These are phyloP conservation scores for Acrobasis consociella DNA, from an alignment of 2,888 invertebrate genomes.

Conservation along the genomic window DNA sequence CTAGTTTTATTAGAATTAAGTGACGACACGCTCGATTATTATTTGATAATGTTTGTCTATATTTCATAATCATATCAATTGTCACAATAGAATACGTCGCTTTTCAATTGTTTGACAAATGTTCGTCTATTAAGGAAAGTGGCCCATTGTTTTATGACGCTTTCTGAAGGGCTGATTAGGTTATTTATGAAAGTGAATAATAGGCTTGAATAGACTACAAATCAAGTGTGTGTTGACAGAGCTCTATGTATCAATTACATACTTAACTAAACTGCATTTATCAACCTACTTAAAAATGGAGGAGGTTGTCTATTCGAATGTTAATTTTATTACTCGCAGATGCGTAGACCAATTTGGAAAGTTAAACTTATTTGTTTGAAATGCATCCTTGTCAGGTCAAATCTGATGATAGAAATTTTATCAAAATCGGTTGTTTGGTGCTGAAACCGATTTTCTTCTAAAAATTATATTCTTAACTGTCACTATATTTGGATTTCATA, in stretches of 20 bases:
- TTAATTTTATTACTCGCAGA: no score
- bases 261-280: no score
- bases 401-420: no score
- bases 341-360: no score
- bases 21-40: slow-evolving; percentile 36
- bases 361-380: no score
- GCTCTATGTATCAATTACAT: neutral
- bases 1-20: slow-evolving; percentile 35
- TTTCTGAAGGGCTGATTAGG: slow-evolving; percentile 9
- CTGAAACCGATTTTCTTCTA: no score
- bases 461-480: no score
- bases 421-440: no score
- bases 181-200: slow-evolving; percentile 11
- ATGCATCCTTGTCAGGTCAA: no score
- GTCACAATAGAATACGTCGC: slow-evolving; percentile 38
- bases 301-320: no score
- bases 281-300: no score
- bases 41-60: slow-evolving; percentile 50
- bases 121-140: slow-evolving; percentile 26
- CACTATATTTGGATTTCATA: no score
- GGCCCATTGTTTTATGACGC: slow-evolving; percentile 16
- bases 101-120: slow-evolving; percentile 49
- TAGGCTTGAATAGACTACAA: slow-evolving; percentile 1
- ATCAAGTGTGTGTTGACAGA: neutral
- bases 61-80: slow-evolving; percentile 65